Percentiles rank a stretch among this genome's conserved stretches.
These are phyloP conservation scores for Aleadryas rufinucha DNA, from an alignment of 2,113 vertebrate genomes.

Conservation along the genomic window DNA sequence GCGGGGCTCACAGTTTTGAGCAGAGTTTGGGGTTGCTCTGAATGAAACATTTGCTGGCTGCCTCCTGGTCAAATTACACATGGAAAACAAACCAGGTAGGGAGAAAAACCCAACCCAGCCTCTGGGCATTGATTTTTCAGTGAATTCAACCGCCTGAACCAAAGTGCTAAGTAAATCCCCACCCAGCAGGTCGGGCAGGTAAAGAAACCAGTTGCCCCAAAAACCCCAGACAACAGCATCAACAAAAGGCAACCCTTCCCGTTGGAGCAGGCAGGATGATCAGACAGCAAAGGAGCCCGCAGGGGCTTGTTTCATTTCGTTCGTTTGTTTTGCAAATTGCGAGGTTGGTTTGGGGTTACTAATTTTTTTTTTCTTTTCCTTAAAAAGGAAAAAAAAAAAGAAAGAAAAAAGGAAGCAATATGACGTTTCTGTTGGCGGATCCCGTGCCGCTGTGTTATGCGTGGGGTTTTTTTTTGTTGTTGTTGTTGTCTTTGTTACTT, in stretches of 20 bases:
- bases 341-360: constrained; percentile 46
- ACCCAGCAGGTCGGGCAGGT: constrained; percentile 43
- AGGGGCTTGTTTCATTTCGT: constrained; percentile 59
- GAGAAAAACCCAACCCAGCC: constrained; percentile 23
- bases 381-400: background rate
- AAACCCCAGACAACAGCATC: constrained; percentile 43
- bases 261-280: constrained; percentile 55
- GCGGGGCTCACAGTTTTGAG: background rate
- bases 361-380: background rate
- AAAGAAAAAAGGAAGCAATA: constrained; percentile 31
- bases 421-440: background rate
- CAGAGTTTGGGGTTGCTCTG: background rate
- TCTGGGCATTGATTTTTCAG: constrained; percentile 27
- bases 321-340: constrained; percentile 58
- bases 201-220: constrained; percentile 37
- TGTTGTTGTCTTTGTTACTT: constrained; percentile 30
- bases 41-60: background rate
- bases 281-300: constrained; percentile 59
- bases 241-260: constrained; percentile 34
- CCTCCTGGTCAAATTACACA: constrained; percentile 1
- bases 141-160: background rate
- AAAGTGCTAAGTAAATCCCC: constrained; percentile 8
- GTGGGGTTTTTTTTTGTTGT: background rate
- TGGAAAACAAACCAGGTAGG: constrained; percentile 19
- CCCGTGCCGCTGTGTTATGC: background rate